Conservation (phyloP, 2,797 vertebrate genomes). For the Pseudochirops corinnae region DNA sequence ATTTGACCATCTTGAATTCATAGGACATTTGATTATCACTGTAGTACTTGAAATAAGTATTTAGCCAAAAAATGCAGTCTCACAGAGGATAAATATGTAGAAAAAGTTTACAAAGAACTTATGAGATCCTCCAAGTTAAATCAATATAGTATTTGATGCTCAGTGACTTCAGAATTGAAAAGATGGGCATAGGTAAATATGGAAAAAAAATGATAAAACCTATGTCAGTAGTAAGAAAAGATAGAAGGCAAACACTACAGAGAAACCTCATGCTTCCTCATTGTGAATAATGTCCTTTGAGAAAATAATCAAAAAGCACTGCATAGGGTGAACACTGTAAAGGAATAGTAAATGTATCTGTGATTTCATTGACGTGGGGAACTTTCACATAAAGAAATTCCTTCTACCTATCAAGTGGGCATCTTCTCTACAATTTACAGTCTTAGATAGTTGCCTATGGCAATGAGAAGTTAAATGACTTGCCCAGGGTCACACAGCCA, state of each 20-base stretch:
- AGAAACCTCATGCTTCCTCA: background rate
- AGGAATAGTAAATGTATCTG: background rate
- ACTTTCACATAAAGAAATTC: background rate
- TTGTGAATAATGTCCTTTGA: background rate
- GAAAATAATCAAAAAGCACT: background rate
- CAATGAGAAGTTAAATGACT: background rate
- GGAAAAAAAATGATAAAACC: background rate
- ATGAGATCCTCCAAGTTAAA: background rate
- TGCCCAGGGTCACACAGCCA: background rate
- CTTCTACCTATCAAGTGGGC: background rate
- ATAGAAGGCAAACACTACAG: background rate
- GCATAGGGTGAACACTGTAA: background rate
- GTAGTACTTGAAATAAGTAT: background rate
- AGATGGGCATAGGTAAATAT: background rate
- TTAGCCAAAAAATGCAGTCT: background rate
- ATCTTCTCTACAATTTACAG: background rate
- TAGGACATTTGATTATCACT: background rate
- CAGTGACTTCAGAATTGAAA: background rate
- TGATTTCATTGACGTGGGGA: background rate
- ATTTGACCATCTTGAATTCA: background rate
- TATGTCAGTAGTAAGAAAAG: background rate
- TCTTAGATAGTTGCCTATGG: background rate
- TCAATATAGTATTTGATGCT: background rate
- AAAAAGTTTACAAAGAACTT: background rate
- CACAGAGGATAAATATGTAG: background rate